Conservation (phyloP, 2,113 vertebrate species). For the Erythrocercus mccallii region DNA sequence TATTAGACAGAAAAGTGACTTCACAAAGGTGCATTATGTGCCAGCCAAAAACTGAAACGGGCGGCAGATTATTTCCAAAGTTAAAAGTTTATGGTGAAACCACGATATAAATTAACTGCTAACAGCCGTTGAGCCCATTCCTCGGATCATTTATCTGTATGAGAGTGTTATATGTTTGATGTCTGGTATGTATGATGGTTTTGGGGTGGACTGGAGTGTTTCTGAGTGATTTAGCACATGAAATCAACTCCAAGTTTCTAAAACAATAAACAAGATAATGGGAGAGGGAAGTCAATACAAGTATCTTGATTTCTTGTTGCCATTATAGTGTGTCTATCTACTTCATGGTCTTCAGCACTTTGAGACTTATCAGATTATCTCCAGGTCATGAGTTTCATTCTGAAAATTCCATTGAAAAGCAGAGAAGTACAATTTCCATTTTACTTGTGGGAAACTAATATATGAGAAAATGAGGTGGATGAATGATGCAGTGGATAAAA, state of each 20-base stretch:
- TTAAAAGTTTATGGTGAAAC: slow-evolving; percentile 57
- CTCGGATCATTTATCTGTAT: slow-evolving; percentile 62
- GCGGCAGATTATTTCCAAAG: slow-evolving; percentile 61
- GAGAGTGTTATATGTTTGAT: slow-evolving; percentile 62
- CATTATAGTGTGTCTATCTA: background rate
- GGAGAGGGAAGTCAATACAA: background rate
- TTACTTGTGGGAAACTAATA: background rate
- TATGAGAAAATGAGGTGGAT: background rate
- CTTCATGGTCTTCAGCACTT: background rate
- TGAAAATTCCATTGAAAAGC: background rate
- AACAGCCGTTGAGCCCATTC: slow-evolving; percentile 54
- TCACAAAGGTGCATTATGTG: slow-evolving; percentile 62
- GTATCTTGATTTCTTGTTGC: background rate
- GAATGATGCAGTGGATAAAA: background rate
- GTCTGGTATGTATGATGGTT: slow-evolving; percentile 30
- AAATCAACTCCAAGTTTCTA: slow-evolving; percentile 47
- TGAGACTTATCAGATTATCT: background rate
- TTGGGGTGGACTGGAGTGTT: slow-evolving; percentile 49
- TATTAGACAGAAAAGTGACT: slow-evolving; percentile 52
- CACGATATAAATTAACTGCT: slow-evolving; percentile 64
- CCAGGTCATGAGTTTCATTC: background rate
- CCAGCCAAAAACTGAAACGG: slow-evolving; percentile 59
- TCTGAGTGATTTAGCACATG: slow-evolving; percentile 54
- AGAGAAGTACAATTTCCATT: background rate
- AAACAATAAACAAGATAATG: slow-evolving; percentile 33